These are phyloP conservation scores for Proales similis DNA, from an alignment of 1,140 invertebrate genomes.

Conservation along the genomic window DNA sequence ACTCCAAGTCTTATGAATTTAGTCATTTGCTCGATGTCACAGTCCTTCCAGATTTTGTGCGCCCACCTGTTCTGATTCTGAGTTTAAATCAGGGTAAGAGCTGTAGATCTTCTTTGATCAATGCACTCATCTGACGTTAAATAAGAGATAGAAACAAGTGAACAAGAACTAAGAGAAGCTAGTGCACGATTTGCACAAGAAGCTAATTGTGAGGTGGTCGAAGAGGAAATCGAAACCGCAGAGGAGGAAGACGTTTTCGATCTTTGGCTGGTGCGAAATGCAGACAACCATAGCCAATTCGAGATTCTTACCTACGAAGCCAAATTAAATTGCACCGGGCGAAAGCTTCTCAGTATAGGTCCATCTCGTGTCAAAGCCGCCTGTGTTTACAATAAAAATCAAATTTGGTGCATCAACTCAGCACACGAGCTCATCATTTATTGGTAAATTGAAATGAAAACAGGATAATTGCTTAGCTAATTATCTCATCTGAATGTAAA, in stretches of 20 bases:
- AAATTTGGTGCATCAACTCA: slow-evolving; percentile 36
- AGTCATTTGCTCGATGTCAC: slow-evolving; percentile 33
- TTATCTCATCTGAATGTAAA: too few relatives aligned
- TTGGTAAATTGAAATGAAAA: too few relatives aligned
- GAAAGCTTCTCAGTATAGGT: slow-evolving; percentile 21
- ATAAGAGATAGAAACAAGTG: too few relatives aligned
- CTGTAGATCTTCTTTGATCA: too few relatives aligned
- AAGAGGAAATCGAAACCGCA: slow-evolving; percentile 5
- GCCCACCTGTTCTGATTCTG: background rate
- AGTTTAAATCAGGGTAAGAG: slow-evolving; percentile 30
- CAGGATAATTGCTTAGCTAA: too few relatives aligned
- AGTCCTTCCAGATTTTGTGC: slow-evolving; percentile 13
- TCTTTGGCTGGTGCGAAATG: slow-evolving; percentile 28
- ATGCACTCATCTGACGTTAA: too few relatives aligned
- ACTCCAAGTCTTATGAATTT: slow-evolving; percentile 13
- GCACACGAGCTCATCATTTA: slow-evolving; percentile 22
- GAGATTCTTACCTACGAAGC: slow-evolving; percentile 35
- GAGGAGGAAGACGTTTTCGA: slow-evolving; percentile 34
- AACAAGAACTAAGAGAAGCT: too few relatives aligned
- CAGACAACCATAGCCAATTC: background rate
- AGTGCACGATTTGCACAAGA: background rate
- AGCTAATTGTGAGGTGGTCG: slow-evolving; percentile 6
- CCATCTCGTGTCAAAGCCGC: slow-evolving; percentile 7
- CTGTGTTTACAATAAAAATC: slow-evolving; percentile 10
- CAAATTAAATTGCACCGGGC: slow-evolving; percentile 17